Evolutionary conservation across 2,113 vertebrate species (phyloP), one percentile per base, ranked within the genome.

Genomic region (Boulengeromyrus knoepffleri): DNA sequence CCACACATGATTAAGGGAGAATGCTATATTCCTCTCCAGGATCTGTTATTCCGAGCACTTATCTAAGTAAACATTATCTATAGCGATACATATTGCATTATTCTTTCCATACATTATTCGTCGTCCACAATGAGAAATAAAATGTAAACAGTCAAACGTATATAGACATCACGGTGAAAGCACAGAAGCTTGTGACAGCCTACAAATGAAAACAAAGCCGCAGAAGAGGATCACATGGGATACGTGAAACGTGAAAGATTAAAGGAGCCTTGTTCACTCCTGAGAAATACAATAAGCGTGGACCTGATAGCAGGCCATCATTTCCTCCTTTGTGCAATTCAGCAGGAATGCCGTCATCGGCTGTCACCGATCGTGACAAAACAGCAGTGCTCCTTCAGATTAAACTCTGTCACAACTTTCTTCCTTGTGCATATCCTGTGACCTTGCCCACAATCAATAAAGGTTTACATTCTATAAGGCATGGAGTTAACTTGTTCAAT

Each of bases 401-500:
- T 95, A 95, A 96, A 96, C 96, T 96, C 93, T 93, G 93, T 93
- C 95, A 94, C 94, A 94, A 95, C 94, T 96, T 95, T 93, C 93
- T 94, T 95, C 36, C 92, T 94, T 93, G 95, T 94, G 94, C 95
- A 96, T 96, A 97, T 96, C 95, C 87, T 45, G 56, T 24, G 56
- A 94, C 94, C 91, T 93, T 96, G 92, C 94, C 94, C 92, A 95
- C 96, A 97, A 98, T 99, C 97, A 97, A 99, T 99, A 97, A 94
- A 92, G 95, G 96, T 96, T 97, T 98, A 97, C 97, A 98, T 98
- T 99, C 99, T 98, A 98, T 97, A 97, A 98, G 97, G 99, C 98
- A 99, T 97, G 98, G 97, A 99, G 98, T 98, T 98, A 99, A 99
- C 98, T 98, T 99, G 98, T 99, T 98, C 97, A 99, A 98, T 99